phyloP scores from a whole-genome alignment of 2,888 invertebrate genomes.

The Sisyra terminalis region DNA sequence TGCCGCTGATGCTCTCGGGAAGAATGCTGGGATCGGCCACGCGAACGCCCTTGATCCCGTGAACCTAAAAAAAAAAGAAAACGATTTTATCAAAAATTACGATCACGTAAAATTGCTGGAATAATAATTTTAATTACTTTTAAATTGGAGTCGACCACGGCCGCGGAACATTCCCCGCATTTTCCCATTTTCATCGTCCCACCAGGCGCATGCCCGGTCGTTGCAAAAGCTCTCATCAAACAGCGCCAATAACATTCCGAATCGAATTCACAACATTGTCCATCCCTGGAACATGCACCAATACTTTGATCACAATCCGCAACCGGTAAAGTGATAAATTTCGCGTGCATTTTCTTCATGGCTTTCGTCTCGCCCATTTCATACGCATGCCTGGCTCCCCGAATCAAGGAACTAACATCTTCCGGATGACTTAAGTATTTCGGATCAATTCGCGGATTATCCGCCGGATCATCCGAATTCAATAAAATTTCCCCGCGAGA shows the following conservation, averaged over 20 bases:
- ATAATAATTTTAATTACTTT: constrained; percentile 23
- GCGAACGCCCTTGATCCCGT: constrained; percentile 33
- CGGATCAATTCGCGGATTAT: constrained; percentile 40
- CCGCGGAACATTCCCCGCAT: constrained; percentile 19
- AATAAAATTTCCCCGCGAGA: constrained; percentile 38
- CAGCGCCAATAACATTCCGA: constrained; percentile 36
- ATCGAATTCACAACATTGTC: constrained; percentile 21
- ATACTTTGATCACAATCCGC: background rate
- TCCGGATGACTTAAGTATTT: constrained; percentile 40
- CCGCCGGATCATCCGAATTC: constrained; percentile 33
- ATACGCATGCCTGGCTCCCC: constrained; percentile 28
- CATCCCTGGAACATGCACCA: constrained; percentile 15
- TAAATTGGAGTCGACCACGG: constrained; percentile 34
- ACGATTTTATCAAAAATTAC: too few relatives aligned
- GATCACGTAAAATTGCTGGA: too few relatives aligned
- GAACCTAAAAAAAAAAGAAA: too few relatives aligned
- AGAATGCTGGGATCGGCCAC: constrained; percentile 35
- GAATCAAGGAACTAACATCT: constrained; percentile 34
- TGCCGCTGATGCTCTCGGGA: constrained; percentile 32
- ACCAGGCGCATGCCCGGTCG: constrained; percentile 46
- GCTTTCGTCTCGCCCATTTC: constrained; percentile 25
- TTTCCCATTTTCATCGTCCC: constrained; percentile 55
- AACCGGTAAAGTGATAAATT: constrained; percentile 14
- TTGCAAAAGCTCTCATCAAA: constrained; percentile 32
- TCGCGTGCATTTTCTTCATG: constrained; percentile 24